phyloP scores from a whole-genome alignment of 1,140 invertebrate genomes.

The Protaetia brevitarsis region DNA sequence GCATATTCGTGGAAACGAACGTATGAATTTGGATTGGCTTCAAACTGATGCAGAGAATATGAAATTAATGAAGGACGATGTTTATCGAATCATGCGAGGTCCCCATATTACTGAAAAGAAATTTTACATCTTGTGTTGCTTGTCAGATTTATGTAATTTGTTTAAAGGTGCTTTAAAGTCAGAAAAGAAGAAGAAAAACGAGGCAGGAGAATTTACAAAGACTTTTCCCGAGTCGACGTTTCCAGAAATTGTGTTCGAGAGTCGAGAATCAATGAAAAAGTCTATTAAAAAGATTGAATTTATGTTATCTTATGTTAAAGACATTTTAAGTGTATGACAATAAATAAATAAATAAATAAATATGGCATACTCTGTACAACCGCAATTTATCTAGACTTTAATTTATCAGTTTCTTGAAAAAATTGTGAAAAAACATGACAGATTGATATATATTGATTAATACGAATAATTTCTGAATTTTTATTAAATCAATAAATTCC shows the following conservation, averaged over 20 bases:
- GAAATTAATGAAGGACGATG: conserved; percentile 47
- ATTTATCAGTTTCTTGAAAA: too few relatives aligned
- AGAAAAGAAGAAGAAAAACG: conserved; percentile 41
- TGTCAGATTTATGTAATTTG: conserved; percentile 61
- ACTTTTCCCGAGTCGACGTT: conserved; percentile 54
- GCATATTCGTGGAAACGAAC: too few relatives aligned
- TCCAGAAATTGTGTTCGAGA: conserved; percentile 50
- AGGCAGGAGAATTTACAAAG: conserved; percentile 53
- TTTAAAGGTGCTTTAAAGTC: conserved; percentile 49
- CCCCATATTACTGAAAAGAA: conserved; percentile 48
- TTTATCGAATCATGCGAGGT: conserved; percentile 51
- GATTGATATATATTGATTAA: too few relatives aligned
- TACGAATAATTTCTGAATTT: too few relatives aligned
- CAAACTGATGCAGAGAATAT: conserved; percentile 47
- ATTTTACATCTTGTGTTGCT: conserved; percentile 53
- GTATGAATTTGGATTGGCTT: conserved; percentile 50
- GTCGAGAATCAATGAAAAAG: conserved; percentile 56
- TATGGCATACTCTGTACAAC: too few relatives aligned
- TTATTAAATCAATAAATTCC: too few relatives aligned
- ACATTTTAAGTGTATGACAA: conserved; percentile 22
- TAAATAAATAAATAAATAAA: too few relatives aligned
- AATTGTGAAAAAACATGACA: too few relatives aligned
- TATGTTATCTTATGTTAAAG: conserved; percentile 63
- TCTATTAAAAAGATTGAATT: conserved; percentile 67
- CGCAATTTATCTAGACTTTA: too few relatives aligned